Conservation (phyloP, 2,888 invertebrate species). For the Serrognathus titanus region DNA sequence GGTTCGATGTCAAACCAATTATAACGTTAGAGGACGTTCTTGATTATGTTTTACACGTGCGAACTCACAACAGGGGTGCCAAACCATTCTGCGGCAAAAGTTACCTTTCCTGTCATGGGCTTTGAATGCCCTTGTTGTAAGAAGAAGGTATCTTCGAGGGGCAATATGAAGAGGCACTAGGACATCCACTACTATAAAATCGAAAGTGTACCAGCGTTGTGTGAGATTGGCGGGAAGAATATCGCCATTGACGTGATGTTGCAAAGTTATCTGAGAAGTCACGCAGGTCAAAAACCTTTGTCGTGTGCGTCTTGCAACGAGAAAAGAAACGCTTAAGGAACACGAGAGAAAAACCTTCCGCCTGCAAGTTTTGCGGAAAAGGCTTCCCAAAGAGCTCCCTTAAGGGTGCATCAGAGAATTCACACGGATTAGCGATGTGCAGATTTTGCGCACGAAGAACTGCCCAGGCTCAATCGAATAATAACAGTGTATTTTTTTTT, state of each 20-base stretch:
- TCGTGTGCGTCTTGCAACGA: slow-evolving; percentile 47
- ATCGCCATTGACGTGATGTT: too few relatives aligned
- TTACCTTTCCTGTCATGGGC: slow-evolving; percentile 41
- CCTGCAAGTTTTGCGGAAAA: slow-evolving; percentile 29
- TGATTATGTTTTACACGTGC: slow-evolving; percentile 43
- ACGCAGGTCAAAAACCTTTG: slow-evolving; percentile 47
- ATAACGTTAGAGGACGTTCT: slow-evolving; percentile 33
- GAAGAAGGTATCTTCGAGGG: slow-evolving; percentile 53
- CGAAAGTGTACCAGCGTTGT: slow-evolving; percentile 45
- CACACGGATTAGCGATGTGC: slow-evolving; percentile 58
- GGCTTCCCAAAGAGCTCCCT: slow-evolving; percentile 53
- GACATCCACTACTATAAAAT: slow-evolving; percentile 39
- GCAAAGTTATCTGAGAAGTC: too few relatives aligned
- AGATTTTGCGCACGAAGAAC: too few relatives aligned
- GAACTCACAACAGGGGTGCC: slow-evolving; percentile 52
- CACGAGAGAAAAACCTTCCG: slow-evolving; percentile 23
- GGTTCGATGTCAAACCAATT: too few relatives aligned
- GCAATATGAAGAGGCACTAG: slow-evolving; percentile 51
- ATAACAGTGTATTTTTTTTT: too few relatives aligned
- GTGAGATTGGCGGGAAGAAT: too few relatives aligned
- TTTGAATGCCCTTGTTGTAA: slow-evolving; percentile 61
- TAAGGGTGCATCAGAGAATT: slow-evolving; percentile 58
- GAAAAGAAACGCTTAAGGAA: slow-evolving; percentile 32
- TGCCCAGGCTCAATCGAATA: too few relatives aligned
- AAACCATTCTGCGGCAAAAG: slow-evolving; percentile 60